phyloP scores from a whole-genome alignment of 2,797 vertebrate species.

The Syndactyla subalaris region DNA sequence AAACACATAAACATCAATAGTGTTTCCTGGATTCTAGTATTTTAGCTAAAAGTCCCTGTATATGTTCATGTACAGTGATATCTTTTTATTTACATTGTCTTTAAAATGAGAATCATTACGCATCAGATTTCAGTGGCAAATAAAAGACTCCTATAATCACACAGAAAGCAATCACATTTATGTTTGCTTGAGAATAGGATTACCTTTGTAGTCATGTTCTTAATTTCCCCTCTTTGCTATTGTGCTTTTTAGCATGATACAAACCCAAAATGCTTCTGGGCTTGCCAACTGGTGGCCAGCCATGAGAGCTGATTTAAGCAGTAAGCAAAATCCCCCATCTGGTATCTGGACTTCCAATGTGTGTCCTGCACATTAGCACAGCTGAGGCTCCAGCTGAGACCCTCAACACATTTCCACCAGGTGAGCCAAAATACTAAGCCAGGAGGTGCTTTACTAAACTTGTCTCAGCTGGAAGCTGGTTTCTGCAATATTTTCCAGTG shows the following conservation, averaged over 20 bases:
- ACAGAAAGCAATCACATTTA: neutral
- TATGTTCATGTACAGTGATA: neutral
- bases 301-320: neutral
- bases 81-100: neutral
- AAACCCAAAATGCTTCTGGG: neutral
- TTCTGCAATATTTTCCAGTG: conserved; percentile 34
- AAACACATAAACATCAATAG: neutral
- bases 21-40: neutral
- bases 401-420: conserved; percentile 24
- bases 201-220: neutral
- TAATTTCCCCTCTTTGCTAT: neutral
- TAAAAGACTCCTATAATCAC: neutral
- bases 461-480: conserved; percentile 55
- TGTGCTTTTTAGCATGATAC: neutral
- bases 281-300: conserved; percentile 37
- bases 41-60: neutral
- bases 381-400: conserved; percentile 57
- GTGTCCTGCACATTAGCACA: conserved; percentile 29
- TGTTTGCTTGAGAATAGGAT: neutral
- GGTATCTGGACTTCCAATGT: conserved; percentile 29
- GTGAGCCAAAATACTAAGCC: conserved; percentile 44
- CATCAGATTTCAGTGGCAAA: neutral
- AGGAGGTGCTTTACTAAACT: conserved; percentile 22
- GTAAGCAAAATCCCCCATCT: conserved; percentile 56
- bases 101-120: neutral